These are phyloP conservation scores for Albula goreensis DNA, from an alignment of 2,113 vertebrate genomes.

Conservation along the genomic window DNA sequence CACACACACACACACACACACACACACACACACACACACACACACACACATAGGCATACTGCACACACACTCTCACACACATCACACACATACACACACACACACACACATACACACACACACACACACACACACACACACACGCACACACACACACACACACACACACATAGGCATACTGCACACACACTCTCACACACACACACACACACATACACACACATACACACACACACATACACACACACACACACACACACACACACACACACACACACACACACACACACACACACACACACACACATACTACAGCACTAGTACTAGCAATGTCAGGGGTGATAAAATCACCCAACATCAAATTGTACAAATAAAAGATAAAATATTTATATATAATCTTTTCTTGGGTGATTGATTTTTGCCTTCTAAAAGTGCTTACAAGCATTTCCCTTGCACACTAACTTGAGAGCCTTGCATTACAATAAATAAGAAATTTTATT, in stretches of 20 bases:
- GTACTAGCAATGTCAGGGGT: background rate
- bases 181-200: background rate
- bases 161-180: too few species aligned
- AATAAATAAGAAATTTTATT: background rate
- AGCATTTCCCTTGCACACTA: background rate
- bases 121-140: too few species aligned
- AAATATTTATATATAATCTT: background rate
- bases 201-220: slow-evolving; percentile 1
- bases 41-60: too few species aligned
- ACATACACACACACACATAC: background rate
- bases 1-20: background rate
- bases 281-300: too few species aligned
- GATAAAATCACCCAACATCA: background rate
- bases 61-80: too few species aligned
- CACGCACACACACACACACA: too few species aligned
- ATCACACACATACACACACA: too few species aligned
- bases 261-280: too few species aligned
- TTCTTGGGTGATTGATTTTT: background rate
- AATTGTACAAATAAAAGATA: background rate
- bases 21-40: slow-evolving; percentile 1
- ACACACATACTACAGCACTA: background rate
- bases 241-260: background rate
- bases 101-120: too few species aligned
- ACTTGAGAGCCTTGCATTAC: background rate
- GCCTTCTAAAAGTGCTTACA: background rate